A percentile compares a stretch with the other conserved stretches of the same genome.
Conservation (phyloP, 2,888 invertebrate genomes). For the Drosophila diplacantha region DNA sequence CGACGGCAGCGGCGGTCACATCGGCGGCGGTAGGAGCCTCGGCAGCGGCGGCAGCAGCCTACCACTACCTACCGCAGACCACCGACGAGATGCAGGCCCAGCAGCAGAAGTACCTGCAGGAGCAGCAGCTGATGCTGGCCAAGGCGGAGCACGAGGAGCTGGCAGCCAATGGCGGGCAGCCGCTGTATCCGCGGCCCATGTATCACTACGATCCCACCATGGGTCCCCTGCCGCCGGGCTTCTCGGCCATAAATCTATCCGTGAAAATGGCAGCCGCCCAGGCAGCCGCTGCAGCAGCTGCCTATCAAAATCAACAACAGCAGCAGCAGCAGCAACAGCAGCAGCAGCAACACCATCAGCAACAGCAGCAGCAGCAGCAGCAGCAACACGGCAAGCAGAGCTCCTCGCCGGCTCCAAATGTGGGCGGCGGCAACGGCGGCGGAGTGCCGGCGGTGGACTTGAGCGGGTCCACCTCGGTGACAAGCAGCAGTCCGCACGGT, state of each 20-base stretch:
- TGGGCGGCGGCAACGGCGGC: slow-evolving; percentile 15
- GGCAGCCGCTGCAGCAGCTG: slow-evolving; percentile 77
- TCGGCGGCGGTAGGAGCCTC: slow-evolving; percentile 40
- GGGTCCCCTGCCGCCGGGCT: slow-evolving; percentile 85
- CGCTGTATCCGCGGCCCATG: slow-evolving; percentile 89
- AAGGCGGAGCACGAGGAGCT: slow-evolving; percentile 85
- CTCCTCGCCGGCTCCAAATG: slow-evolving; percentile 81
- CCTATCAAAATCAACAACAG: slow-evolving; percentile 74
- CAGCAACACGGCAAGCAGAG: slow-evolving; percentile 72
- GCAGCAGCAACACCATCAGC: slow-evolving; percentile 68
- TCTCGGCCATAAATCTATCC: slow-evolving; percentile 89
- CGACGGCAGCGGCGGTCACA: slow-evolving; percentile 55
- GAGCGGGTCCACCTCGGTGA: slow-evolving; percentile 88
- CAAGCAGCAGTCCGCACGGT: slow-evolving; percentile 89
- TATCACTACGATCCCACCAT: slow-evolving; percentile 88
- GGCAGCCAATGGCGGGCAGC: slow-evolving; percentile 80
- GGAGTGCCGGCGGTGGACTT: slow-evolving; percentile 87
- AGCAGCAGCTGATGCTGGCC: slow-evolving; percentile 79
- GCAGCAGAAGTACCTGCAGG: slow-evolving; percentile 81
- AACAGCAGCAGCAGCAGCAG: slow-evolving; percentile 68
- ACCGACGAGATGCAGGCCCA: slow-evolving; percentile 81
- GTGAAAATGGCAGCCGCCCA: slow-evolving; percentile 84
- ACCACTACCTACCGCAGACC: slow-evolving; percentile 80
- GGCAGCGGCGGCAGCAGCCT: slow-evolving; percentile 79
- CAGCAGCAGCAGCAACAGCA: slow-evolving; percentile 66